phyloP scores from a whole-genome alignment of 2,113 vertebrate species.

The Aviceda subcristata region DNA sequence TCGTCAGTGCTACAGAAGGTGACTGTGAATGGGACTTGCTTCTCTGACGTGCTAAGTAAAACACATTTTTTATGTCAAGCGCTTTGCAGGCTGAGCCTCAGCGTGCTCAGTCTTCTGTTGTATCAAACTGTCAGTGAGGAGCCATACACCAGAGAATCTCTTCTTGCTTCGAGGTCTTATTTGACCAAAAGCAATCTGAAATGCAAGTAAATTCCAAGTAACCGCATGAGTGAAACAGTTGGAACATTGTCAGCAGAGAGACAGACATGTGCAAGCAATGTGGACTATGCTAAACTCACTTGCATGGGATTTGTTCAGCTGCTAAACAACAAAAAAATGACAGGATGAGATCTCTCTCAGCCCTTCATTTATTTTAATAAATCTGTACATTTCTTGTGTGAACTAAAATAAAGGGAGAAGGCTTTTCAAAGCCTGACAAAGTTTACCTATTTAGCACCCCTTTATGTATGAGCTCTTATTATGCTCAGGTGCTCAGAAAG shows the following conservation, averaged over 20 bases:
- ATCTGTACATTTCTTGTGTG: neutral
- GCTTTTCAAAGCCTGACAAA: neutral
- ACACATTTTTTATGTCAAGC: neutral
- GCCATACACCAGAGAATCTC: neutral
- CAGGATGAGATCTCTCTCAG: neutral
- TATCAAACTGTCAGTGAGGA: neutral
- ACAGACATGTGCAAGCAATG: neutral
- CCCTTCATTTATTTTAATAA: neutral
- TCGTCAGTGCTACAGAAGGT: neutral
- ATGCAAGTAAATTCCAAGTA: neutral
- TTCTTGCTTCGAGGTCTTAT: neutral
- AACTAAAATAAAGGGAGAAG: neutral
- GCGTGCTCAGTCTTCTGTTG: neutral
- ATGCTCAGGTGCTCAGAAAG: neutral
- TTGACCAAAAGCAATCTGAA: conserved; percentile 6
- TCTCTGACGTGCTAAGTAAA: neutral
- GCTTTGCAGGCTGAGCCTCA: neutral
- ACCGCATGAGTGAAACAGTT: neutral
- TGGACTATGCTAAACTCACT: neutral
- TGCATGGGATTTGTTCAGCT: neutral
- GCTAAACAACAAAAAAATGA: neutral
- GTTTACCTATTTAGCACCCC: neutral
- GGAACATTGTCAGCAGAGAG: neutral
- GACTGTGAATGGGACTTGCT: neutral
- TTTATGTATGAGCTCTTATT: neutral